A percentile compares a stretch with the other conserved stretches of the same genome.
phyloP scores from a whole-genome alignment of 2,113 vertebrate species.

The Poeciliopsis turrubarensis region DNA sequence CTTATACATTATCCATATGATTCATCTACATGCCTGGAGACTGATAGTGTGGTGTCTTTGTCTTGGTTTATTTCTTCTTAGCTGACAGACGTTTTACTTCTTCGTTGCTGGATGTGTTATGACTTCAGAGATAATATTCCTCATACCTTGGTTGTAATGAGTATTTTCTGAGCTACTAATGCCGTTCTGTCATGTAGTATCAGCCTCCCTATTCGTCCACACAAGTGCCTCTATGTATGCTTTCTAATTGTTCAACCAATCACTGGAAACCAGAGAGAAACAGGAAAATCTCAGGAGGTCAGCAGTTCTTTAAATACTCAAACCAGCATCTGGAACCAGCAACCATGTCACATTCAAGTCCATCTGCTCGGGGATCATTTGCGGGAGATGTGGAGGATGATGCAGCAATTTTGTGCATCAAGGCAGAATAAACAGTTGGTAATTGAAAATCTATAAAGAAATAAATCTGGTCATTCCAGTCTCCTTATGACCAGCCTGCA shows the following conservation, averaged over 20 bases:
- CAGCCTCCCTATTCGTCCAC: background rate
- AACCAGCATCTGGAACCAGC: background rate
- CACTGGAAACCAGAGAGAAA: background rate
- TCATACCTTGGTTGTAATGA: background rate
- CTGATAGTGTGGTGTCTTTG: too few relatives aligned
- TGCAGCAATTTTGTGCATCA: background rate
- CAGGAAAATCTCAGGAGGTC: background rate
- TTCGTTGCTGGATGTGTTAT: background rate
- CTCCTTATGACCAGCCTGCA: background rate
- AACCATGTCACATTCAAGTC: background rate
- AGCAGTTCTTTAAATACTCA: background rate
- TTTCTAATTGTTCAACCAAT: background rate
- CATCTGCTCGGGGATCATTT: background rate
- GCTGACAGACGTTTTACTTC: background rate
- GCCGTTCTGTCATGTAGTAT: background rate
- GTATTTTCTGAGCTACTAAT: background rate
- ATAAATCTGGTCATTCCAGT: background rate
- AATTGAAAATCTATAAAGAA: background rate
- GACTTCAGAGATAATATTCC: background rate
- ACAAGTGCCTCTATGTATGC: background rate
- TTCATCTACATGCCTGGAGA: too few relatives aligned
- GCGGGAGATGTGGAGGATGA: background rate
- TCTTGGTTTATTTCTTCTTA: background rate
- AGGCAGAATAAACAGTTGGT: background rate
- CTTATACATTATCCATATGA: too few relatives aligned